Evolutionary conservation across 2,888 invertebrate genomes (phyloP).

Genomic region (Tenthredo livida): DNA sequence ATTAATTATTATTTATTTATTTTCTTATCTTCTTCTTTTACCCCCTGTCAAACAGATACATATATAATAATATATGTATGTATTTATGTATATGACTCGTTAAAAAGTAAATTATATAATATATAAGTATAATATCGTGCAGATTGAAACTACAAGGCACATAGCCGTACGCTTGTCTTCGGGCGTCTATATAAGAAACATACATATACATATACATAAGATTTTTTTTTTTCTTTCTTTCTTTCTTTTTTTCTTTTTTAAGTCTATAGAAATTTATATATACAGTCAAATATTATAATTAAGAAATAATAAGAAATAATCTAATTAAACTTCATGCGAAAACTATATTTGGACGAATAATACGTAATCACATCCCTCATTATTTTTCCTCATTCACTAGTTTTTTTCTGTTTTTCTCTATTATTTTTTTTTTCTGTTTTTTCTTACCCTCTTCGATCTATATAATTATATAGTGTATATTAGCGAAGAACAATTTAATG

Average conservation of each 20-base stretch:
- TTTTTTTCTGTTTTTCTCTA: not conserved
- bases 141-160: conserved; percentile 42
- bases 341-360: not conserved
- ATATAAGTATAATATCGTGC: conserved; percentile 40
- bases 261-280: not conserved
- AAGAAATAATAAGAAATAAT: not conserved
- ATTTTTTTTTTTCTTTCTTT: not conserved
- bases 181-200: conserved; percentile 16
- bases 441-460: not conserved
- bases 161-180: conserved; percentile 39
- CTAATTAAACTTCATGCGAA: not conserved
- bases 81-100: not conserved
- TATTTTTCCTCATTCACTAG: not conserved
- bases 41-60: not conserved
- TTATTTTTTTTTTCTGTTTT: not conserved
- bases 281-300: not conserved
- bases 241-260: not conserved
- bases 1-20: too few species aligned
- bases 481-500: not conserved
- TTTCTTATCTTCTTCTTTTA: too few species aligned
- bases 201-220: not conserved
- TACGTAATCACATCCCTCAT: not conserved
- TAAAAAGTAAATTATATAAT: not conserved
- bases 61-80: not conserved
- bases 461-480: not conserved